Base-by-base conservation (phyloP, 2,113 vertebrate genomes). In the Engraulis encrasicolus region DNA sequence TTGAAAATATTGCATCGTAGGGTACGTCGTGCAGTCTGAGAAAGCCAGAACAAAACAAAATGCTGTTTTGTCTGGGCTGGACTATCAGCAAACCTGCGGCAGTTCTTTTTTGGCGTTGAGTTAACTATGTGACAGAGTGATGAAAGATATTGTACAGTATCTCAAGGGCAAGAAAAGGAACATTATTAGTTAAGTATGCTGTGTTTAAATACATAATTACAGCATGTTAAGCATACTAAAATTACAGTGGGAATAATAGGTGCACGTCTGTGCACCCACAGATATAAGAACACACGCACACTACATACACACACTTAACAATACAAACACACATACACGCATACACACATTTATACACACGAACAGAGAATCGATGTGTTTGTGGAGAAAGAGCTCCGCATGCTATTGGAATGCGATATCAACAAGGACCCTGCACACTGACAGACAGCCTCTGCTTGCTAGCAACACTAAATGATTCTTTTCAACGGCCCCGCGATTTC, bases 331-430 rank as follows among this genome's bases (percentile, higher is more conserved):
- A 71, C 6, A 71, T 27, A 71, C 14, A 71, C 1, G 34, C 14
- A 71, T 12, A 27, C 23, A 31, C 4, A 14, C 27, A 34, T 23
- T 27, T 27, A 34, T 14, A 74, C 61, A 34, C 27, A 34, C 61
- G 34, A 15, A 71, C 27, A 71, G 27, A 71, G n/a, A 71, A 71
- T 3, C 2, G 66, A 23, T 66, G 58, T 66, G 31, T 58, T 37
- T 4, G 36, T 0, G 80, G 23, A 61, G 40, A 81, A 23, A 40
- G 1, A 40, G 23, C 15, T 74, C 23, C 66, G 17, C 66, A 74
- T 74, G 66, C 66, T 31, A 74, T 15, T 74, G 66, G 66, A 74
- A 74, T 74, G 66, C 27, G 23, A 66, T 66, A 23, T 66, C 58
- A 66, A 66, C 58, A 66, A 66, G 58, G 23, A 66, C 11, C 66